Conservation (phyloP, 2,113 vertebrate species). For the Trematomus loennbergii region DNA sequence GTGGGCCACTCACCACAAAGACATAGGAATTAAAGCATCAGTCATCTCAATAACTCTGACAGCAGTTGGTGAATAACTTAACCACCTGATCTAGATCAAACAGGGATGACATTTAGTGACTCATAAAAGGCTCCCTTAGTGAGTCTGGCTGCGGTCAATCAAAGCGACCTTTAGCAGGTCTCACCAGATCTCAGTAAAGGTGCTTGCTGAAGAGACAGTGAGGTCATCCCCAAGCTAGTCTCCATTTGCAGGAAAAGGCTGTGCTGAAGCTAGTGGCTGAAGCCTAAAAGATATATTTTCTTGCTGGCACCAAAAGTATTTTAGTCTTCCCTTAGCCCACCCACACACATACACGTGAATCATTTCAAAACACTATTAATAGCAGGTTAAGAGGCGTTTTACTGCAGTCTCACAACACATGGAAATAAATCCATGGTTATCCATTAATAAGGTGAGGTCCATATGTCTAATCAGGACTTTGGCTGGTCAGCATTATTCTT, state of each 20-base stretch:
- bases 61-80: constrained; percentile 29
- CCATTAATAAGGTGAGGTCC: constrained; percentile 9
- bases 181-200: constrained; percentile 24
- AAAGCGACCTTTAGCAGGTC: constrained; percentile 30
- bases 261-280: background rate
- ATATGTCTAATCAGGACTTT: background rate
- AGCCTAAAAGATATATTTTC: constrained; percentile 1
- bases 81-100: constrained; percentile 38
- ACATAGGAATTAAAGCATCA: background rate
- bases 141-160: constrained; percentile 10
- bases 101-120: constrained; percentile 56
- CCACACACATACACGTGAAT: constrained; percentile 1
- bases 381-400: background rate
- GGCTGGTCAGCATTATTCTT: background rate
- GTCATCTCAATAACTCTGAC: constrained; percentile 15
- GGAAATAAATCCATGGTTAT: background rate
- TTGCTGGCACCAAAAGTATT: background rate
- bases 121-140: constrained; percentile 7
- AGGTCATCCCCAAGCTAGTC: background rate
- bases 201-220: background rate
- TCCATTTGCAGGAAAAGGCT: background rate
- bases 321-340: background rate
- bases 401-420: background rate
- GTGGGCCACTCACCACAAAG: constrained; percentile 21
- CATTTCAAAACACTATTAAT: constrained; percentile 13